Base-by-base conservation (phyloP, 2,888 invertebrate species). In the Scaptomyza flava region DNA sequence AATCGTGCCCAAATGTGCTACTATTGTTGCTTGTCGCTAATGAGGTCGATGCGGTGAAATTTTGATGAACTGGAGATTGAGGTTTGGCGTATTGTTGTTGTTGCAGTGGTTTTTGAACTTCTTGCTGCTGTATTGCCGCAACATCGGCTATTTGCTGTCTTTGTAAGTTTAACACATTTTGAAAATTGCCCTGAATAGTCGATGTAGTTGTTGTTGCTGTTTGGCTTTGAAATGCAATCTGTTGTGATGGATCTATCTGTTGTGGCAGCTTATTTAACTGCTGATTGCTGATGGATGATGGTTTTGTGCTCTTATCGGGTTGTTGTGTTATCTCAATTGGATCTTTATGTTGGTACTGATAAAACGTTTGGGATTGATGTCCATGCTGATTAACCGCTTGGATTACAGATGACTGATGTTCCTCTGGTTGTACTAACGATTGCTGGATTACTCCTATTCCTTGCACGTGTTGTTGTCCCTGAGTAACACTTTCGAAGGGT, bases 151-250 rank as follows among this genome's bases (percentile, higher is more conserved):
- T 64, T 62, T 80, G 86, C 45, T 89, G 82, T 38, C 77, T 75
- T 60, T 90, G 88, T 41, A 87, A 70, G 60, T 83, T 82, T 38
- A 89, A 77, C 38, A 90, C 85, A 79, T 89, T 89, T 81, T 87
- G 83, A 50, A 89, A 85, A 57, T 89, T 87, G 14, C 82, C 85
- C 68, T 85, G 81, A 56, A 90, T 83, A 6, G 70, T 66, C 31
- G 72, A 64, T 50, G 80, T 67, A 38, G 77, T 63, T 36, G 77
- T 63, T 31, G 72, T 68, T 6, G 68, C 68, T 31, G 52, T 58
- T 61, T 71, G 68, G 20, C 36, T 67, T 46, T 67, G 64, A 58
- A 68, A 61, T 46, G 48, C 36, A 6, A 54, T 53, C 12, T 62
- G 57, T 7, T 73, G 62, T 12, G 64, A 31, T 45, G 46, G 7